Base-by-base conservation (phyloP, 2,888 invertebrate genomes). In the Hydriomena furcata region DNA sequence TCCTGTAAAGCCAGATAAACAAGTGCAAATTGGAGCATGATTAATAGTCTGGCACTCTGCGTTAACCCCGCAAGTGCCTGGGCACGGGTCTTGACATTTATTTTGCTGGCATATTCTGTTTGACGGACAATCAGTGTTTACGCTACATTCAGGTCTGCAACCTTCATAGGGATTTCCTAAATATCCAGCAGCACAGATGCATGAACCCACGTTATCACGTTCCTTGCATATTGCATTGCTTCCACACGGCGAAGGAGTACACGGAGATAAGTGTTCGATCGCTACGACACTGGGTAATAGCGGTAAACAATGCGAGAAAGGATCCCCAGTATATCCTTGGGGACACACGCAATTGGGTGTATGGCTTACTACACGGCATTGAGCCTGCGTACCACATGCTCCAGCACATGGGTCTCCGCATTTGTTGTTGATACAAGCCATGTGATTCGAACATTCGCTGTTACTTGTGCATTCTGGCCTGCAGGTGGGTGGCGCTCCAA, bases 31-130 rank as follows among this genome's bases (percentile, higher is more conserved):
- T 1, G 95, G 95, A 38, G 92, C 82, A 77, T 96, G 95, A 67
- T 94, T 94, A 1, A 94, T 87, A 12, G 94, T 93, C 68, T 93
- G 92, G 71, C 96, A 96, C 47, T 93, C 89, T 7, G 95, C 94
- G 71, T 95, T 94, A 61, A 90, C 87, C 8, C 94, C 95, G 72
- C 96, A 96, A 36, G 94, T 93, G 21, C 95, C 95, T 0, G 93
- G 93, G 66, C 95, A 95, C 5, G 95, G 95, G 75, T 95, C 93
- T 63, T 91, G 87, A 68, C 96, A 96, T 80, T 94, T 95, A 68
- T 94, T 94, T 73, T 93, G 93, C 48, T 94, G 91, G 63, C 96
- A 96, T 11, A 95, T 93, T 72, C 91, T 92, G 69, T 94, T 93
- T 3, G 94, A 93, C 1, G 93, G 85, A 73, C 95, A 95, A 66